These are phyloP conservation scores for Pangasius krempfi DNA, from an alignment of 2,797 vertebrate species.

Conservation along the genomic window DNA sequence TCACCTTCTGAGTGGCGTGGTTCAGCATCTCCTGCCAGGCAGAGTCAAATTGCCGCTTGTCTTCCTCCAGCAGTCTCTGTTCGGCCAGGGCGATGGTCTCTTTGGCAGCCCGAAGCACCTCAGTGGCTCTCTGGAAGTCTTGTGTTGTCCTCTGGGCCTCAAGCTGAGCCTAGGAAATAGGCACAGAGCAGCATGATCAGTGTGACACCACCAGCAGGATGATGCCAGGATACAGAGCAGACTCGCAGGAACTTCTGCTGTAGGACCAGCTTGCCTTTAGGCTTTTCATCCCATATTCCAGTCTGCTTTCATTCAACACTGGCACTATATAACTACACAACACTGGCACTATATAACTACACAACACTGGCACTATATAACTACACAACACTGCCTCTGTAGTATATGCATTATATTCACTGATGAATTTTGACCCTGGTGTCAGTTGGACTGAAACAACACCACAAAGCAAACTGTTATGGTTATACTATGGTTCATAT, in stretches of 20 bases:
- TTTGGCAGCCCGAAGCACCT: conserved; percentile 92
- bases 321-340: not conserved
- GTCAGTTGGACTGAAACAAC: not conserved
- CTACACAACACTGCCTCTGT: not conserved
- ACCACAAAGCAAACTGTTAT: conserved; percentile 6
- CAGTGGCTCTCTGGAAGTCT: conserved; percentile 93
- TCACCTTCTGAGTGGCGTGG: conserved; percentile 92
- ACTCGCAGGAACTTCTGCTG: not conserved
- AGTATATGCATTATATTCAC: not conserved
- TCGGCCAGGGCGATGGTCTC: conserved; percentile 95
- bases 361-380: not conserved
- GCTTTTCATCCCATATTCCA: not conserved
- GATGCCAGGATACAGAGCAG: not conserved
- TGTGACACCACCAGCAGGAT: not conserved
- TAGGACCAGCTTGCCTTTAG: conserved; percentile 16
- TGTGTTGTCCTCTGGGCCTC: conserved; percentile 94
- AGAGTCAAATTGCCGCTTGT: conserved; percentile 92
- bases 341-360: no score
- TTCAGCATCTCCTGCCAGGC: conserved; percentile 99
- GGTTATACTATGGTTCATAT: not conserved
- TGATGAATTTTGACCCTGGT: not conserved
- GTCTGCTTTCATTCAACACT: not conserved
- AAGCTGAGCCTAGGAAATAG: conserved; percentile 83
- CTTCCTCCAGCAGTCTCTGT: conserved; percentile 91
- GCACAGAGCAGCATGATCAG: conserved; percentile 21